Evolutionary conservation across 2,113 vertebrate species (phyloP), one percentile per base, ranked within the genome.

Genomic region (Miniopterus natalensis): DNA sequence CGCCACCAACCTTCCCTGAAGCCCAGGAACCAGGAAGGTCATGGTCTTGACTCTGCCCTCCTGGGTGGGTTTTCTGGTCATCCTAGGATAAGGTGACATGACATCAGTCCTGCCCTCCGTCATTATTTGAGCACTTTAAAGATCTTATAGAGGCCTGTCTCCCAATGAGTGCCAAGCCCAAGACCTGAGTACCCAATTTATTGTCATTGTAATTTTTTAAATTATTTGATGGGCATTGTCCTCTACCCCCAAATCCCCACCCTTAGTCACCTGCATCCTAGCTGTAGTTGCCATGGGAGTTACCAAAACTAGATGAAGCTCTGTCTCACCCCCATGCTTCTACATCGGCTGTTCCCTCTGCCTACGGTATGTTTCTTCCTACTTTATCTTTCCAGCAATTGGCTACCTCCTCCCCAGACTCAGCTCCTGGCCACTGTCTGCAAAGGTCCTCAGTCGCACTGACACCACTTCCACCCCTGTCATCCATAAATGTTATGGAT

Each of bases 381-480:
- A 17, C 45, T 21, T 75, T 20, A 36, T 49, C 74, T 87, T 51
- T 47, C 81, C 40, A 68, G 14, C 11, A 31, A 15, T 47, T 53
- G 71, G 14, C 45, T 86, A 31, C 51, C 51, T 80, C 47, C 31
- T 74, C 78, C 70, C 63, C 18, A 94, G 66, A 65, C 0, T 40
- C 21, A 49, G 59, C 18, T 55, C 21, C 8, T 6, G 15, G 18
- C 40, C 51, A 40, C 0, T 0, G 25, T 45, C 77, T 83, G n/a
- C 15, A 63, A 15, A 61, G 9, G 14, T 3, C 23, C 23, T 17
- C 45, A 13, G 3, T 5, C 3, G 0, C 27, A n/a, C 77, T 5
- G 1, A 42, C 9, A 23, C 20, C 17, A 18, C 47, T 8, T n/a
- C 27, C 4, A 23, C 1, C 45, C n/a, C 31, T 3, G 0, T 1